Percentiles rank a stretch among this genome's conserved stretches.
phyloP scores from a whole-genome alignment of 2,113 vertebrate genomes.

The Cyprinus carpio region DNA sequence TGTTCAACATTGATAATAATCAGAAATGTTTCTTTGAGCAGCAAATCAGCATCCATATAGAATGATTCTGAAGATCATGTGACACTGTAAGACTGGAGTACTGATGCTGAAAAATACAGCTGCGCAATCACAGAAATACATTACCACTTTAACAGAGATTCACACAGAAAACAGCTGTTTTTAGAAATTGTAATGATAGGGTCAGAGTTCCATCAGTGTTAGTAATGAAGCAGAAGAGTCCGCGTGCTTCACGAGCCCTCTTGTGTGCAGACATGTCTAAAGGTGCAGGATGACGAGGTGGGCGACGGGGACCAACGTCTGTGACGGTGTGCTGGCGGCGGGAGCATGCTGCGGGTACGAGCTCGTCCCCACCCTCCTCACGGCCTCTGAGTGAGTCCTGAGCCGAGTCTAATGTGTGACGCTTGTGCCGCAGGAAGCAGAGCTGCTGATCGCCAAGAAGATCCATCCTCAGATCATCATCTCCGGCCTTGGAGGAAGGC shows the following conservation, averaged over 20 bases:
- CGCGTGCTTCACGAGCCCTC: not conserved
- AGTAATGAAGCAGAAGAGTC: not conserved
- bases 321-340: constrained; percentile 96
- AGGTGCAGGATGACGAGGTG: constrained; percentile 97
- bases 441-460: constrained; percentile 90
- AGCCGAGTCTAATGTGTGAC: not conserved
- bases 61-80: too few species aligned
- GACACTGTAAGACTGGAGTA: too few species aligned
- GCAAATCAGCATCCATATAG: too few species aligned
- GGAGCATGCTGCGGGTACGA: constrained; percentile 89
- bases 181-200: too few species aligned
- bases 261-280: constrained; percentile 88
- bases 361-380: not conserved
- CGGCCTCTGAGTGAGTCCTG: not conserved
- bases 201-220: too few species aligned
- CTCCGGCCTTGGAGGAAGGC: constrained; percentile 95
- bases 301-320: constrained; percentile 97
- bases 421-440: constrained; percentile 62
- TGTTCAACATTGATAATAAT: too few species aligned
- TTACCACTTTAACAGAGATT: not conserved
- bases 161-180: too few species aligned
- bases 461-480: constrained; percentile 98
- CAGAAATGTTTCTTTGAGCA: too few species aligned
- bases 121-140: not conserved
- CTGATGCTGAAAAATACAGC: too few species aligned